Evolutionary conservation across 2,113 vertebrate genomes (phyloP), one percentile per base, ranked within the genome.

Genomic region (Toxotes jaculatrix): DNA sequence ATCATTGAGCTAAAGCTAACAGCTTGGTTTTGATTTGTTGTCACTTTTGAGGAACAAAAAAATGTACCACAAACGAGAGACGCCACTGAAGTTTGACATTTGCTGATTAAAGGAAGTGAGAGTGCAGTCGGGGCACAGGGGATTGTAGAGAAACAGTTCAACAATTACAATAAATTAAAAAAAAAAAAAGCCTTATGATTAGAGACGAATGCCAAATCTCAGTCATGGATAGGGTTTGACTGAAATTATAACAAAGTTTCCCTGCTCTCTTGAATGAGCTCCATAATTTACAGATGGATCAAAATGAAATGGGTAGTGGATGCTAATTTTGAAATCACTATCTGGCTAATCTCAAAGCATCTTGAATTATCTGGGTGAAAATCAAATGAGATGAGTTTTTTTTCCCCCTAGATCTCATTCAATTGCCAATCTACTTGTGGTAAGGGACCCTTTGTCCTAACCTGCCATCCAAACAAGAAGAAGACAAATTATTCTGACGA

Each of bases 31-130:
- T 64, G 13, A 36, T 19, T 55, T 32, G 17, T 62, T 38, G 61
- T 47, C 7, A 43, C 47, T n/a, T 69, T 63, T 17, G 23, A 42
- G 36, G 16, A 57, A 23, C 19, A 61, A 60, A 34, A 40, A 13
- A 4, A 17, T 14, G 31, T 17, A 16, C 31, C 27, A 59, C 3
- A 62, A 27, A 32, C 4, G 11, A 31, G 2, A 45, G 2, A 36
- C 13, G 36, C 4, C 6, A 53, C 21, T 17, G 1, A 31, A 4
- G n/a, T 63, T 7, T 61, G 23, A 34, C 0, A 0, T 80, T 55
- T 49, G 55, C 16, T 31, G 0, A 7, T 49, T 51, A 14, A 63
- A 73, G 79, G 74, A 86, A 86, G 63, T 69, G 79, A 78, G 36
- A 86, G 31, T 4, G 1, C 14, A 10, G 10, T 47, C 49, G 17